Base-by-base conservation (phyloP, 2,113 vertebrate species). In the Struthidea cinerea region DNA sequence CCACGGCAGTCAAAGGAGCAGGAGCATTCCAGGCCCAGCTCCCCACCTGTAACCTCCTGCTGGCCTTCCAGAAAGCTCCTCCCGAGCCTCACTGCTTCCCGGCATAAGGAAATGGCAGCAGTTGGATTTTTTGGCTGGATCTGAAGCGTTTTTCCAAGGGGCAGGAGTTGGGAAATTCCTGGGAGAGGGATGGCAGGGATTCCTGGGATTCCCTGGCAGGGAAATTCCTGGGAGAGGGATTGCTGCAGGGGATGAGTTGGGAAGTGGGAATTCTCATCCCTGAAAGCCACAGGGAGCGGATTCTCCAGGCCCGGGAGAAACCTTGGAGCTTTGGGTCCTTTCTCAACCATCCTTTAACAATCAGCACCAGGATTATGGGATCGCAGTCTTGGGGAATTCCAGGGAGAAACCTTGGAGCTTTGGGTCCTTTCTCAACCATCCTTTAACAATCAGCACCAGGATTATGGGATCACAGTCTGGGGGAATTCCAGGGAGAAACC, bases 1-100 rank as follows among this genome's bases (percentile, higher is more conserved):
- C 60, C 15, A 0, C 11, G 16, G 68, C 13, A 27, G 0, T 27
- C 9, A 9, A 14, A 42, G 60, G 70, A 65, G 46, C 3, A 39
- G 80, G 65, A 71, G 52, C 42, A 1, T 17, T 32, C 22, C 24
- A 35, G 35, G 23, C 8, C 35, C 49, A 27, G 53, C 19, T 81
- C 49, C 42, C 76, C 50, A 37, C 53, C 56, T 39, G 1, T 19
- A 13, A 16, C 24, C 39, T 81, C 50, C 44, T 69, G 16, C 37
- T n/a, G 85, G 55, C 18, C 50, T 56, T 35, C 11, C 32, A 26
- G 74, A 28, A 37, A 50, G 60, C 37, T 87, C 69, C 61, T 67
- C 35, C 49, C 14, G 18, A 69, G 41, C 7, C n/a, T 79, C 24
- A 1, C 12, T 47, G 59, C 8, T 65, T 33, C 35, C 70, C 49